Percentiles rank a stretch among this genome's conserved stretches.
phyloP scores from a whole-genome alignment of 1,140 invertebrate species.

The Hypsibius dujardini region DNA sequence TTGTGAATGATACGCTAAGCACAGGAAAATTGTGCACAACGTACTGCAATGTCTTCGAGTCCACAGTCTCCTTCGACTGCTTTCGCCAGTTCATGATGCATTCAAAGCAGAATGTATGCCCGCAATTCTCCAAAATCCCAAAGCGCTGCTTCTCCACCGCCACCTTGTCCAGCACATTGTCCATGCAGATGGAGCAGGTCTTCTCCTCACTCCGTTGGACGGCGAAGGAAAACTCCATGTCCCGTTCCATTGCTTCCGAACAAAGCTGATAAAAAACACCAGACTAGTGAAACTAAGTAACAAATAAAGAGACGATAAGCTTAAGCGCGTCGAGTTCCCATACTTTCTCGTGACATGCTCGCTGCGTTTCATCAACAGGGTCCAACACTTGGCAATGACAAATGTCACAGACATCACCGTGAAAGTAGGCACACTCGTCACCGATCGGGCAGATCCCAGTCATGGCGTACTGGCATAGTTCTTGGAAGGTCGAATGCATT shows the following conservation, averaged over 20 bases:
- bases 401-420: not conserved
- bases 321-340: too few relatives aligned
- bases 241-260: not conserved
- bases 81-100: slow-evolving; percentile 9
- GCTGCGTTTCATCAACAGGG: not conserved
- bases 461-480: not conserved
- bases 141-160: not conserved
- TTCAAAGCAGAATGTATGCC: slow-evolving; percentile 9
- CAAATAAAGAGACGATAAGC: not conserved
- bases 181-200: slow-evolving; percentile 4
- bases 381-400: not conserved
- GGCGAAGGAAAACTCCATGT: not conserved
- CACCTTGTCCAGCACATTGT: not conserved
- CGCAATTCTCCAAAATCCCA: slow-evolving; percentile 5
- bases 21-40: too few relatives aligned
- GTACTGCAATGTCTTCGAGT: not conserved
- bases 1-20: too few relatives aligned
- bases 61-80: slow-evolving; percentile 5
- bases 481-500: not conserved
- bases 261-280: not conserved
- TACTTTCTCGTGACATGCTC: not conserved
- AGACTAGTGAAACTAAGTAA: not conserved
- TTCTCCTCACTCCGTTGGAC: not conserved
- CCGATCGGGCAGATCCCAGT: not conserved
- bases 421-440: not conserved